Evolutionary conservation across 2,797 vertebrate species (phyloP), one percentile per base, ranked within the genome.

Genomic region (Falco rusticolus): DNA sequence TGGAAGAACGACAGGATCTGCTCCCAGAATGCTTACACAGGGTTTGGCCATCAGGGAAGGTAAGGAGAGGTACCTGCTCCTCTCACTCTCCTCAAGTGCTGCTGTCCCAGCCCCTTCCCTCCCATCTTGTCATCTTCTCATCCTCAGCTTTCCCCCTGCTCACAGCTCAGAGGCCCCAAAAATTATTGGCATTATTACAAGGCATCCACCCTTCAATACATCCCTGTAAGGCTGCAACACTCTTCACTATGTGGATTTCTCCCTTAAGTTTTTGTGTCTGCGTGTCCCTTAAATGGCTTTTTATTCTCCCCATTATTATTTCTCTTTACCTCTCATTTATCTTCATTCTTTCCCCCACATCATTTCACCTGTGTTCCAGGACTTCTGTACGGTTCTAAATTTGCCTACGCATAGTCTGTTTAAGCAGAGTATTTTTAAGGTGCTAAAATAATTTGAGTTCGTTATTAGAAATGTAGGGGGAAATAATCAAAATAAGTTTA

Each of bases 401-500:
- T 92, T 93, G 87, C 82, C 90, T 61, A 91, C 22, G 37, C 78
- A 69, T 84, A 91, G 75, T 81, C 91, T 91, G 78, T 68, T 92
- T 84, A 53, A 64, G 50, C 28, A 37, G 41, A 68, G 41, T 75
- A 92, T 93, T 95, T 93, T 89, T 94, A 89, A 96, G 79, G 79
- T 95, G 87, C 75, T 92, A 94, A 89, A 95, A 89, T 68, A 9
- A 69, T 89, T 82, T 82, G 51, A 95, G 66, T 82, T 94, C 78
- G 87, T 92, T 94, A 92, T 94, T 96, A 96, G 87, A 92, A 91
- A 87, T 47, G 75, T 18, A 87, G 33, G 59, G 82, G 69, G 33
- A 92, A 94, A 94, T 79, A 93, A 92, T 94, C 59, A 81, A 68
- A 66, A 81, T 13, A 95, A 91, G n/a, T 82, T 93, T 89, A 93